Conservation (phyloP, 2,113 vertebrate species). For the Leptodactylus fuscus region DNA sequence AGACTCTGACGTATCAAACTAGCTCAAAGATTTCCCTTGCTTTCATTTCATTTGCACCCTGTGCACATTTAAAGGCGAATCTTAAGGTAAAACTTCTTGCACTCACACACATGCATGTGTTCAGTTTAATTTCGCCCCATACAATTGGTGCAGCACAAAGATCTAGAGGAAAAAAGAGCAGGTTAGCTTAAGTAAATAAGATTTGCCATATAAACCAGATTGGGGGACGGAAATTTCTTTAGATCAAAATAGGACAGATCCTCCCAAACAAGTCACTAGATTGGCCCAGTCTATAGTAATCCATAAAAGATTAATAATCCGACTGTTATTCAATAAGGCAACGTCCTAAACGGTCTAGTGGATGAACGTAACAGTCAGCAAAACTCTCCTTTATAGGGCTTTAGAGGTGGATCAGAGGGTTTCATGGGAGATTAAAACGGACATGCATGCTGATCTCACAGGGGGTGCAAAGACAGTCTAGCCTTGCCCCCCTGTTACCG, state of each 20-base stretch:
- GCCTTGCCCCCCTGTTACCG: no score
- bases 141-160: slow-evolving; percentile 94
- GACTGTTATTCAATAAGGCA: not conserved
- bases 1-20: not conserved
- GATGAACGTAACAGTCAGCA: not conserved
- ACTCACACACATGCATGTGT: slow-evolving; percentile 99
- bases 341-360: not conserved
- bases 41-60: not conserved
- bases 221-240: not conserved
- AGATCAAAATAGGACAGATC: not conserved
- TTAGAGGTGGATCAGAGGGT: no score
- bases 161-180: slow-evolving; percentile 99
- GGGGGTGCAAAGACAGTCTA: no score
- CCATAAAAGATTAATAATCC: not conserved
- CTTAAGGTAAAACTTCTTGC: slow-evolving; percentile 96
- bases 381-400: no score
- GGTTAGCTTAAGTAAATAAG: slow-evolving; percentile 83
- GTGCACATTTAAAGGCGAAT: slow-evolving; percentile 66
- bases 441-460: no score
- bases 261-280: not conserved
- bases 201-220: slow-evolving; percentile 65
- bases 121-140: slow-evolving; percentile 98
- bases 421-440: no score
- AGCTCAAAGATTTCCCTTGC: not conserved
- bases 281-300: not conserved